Conservation (phyloP, 2,888 invertebrate species). For the Cosmia trapezina region DNA sequence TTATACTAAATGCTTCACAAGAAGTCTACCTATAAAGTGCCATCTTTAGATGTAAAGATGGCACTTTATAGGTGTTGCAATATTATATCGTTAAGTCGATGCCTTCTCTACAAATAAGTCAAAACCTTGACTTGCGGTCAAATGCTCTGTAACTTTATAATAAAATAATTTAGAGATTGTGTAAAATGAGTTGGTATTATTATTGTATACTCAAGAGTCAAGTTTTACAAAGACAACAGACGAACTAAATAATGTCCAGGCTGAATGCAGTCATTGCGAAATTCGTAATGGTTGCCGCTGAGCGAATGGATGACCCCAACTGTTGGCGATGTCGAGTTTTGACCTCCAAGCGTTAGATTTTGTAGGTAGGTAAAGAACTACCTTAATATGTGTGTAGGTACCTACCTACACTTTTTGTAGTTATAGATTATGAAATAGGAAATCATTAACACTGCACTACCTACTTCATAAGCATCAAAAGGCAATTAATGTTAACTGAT, state of each 20-base stretch:
- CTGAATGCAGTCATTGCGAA: constrained; percentile 64
- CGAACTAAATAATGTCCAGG: constrained; percentile 42
- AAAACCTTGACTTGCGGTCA: constrained; percentile 55
- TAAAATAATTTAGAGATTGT: constrained; percentile 55
- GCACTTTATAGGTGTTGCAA: constrained; percentile 22
- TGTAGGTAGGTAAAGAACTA: constrained; percentile 11
- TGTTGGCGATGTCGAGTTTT: constrained; percentile 66
- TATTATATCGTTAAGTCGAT: constrained; percentile 33
- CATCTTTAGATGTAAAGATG: not conserved
- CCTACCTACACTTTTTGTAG: not conserved
- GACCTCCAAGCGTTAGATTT: constrained; percentile 65
- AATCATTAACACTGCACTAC: not conserved
- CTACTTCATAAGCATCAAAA: not conserved
- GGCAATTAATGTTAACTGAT: not conserved
- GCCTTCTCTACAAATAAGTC: constrained; percentile 27
- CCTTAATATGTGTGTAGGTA: not conserved
- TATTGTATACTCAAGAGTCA: constrained; percentile 23
- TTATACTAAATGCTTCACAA: constrained; percentile 1
- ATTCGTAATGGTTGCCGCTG: constrained; percentile 65
- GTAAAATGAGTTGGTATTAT: constrained; percentile 34
- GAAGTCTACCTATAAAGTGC: not conserved
- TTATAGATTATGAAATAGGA: not conserved
- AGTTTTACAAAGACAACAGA: constrained; percentile 41
- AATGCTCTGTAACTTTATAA: constrained; percentile 22
- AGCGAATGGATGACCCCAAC: constrained; percentile 76